These are phyloP conservation scores for Trichopoda pennipes DNA, from an alignment of 2,888 invertebrate species.

Conservation along the genomic window DNA sequence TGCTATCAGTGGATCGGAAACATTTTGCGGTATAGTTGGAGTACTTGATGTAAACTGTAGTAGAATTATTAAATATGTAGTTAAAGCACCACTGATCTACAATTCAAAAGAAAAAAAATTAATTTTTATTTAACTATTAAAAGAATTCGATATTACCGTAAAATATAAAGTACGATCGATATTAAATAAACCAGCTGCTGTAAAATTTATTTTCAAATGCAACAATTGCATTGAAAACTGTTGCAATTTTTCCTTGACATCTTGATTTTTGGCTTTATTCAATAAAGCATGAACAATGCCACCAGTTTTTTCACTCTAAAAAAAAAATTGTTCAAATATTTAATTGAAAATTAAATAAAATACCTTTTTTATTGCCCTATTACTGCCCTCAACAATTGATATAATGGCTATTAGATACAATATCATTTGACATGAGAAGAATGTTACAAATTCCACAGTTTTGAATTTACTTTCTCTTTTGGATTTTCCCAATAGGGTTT, in stretches of 20 bases:
- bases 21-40: slow-evolving; percentile 57
- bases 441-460: slow-evolving; percentile 79
- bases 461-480: slow-evolving; percentile 79
- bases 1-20: neutral
- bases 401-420: slow-evolving; percentile 79
- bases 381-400: slow-evolving; percentile 80
- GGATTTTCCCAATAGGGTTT: slow-evolving; percentile 78
- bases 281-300: slow-evolving; percentile 78
- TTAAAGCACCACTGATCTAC: slow-evolving; percentile 80
- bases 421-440: slow-evolving; percentile 80
- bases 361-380: slow-evolving; percentile 79
- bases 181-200: slow-evolving; percentile 81
- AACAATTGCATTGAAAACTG: slow-evolving; percentile 80
- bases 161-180: slow-evolving; percentile 81
- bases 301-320: slow-evolving; percentile 78
- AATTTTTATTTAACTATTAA: neutral
- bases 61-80: slow-evolving; percentile 81
- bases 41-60: slow-evolving; percentile 79
- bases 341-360: neutral
- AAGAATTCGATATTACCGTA: slow-evolving; percentile 75
- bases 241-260: slow-evolving; percentile 78
- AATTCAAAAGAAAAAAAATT: slow-evolving; percentile 41
- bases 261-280: slow-evolving; percentile 76
- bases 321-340: slow-evolving; percentile 5
- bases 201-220: slow-evolving; percentile 80